A percentile compares a stretch with the other conserved stretches of the same genome.
These are phyloP conservation scores for Hypomecis punctinalis DNA, from an alignment of 2,888 invertebrate species.

Conservation along the genomic window DNA sequence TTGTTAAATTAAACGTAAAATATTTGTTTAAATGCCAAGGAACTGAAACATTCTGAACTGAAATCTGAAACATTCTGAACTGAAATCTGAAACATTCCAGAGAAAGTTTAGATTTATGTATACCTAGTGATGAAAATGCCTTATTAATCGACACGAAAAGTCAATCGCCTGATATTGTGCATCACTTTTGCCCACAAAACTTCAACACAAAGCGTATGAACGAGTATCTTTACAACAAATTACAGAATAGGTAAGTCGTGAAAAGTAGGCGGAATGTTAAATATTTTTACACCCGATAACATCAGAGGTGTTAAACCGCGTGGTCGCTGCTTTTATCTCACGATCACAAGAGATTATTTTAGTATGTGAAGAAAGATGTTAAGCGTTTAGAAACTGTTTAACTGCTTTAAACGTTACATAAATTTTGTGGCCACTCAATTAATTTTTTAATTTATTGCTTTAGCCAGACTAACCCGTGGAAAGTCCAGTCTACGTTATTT, in stretches of 20 bases:
- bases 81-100: no score
- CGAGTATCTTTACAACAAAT: constrained; percentile 12
- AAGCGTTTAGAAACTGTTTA: constrained; percentile 25
- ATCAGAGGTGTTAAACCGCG: constrained; percentile 33
- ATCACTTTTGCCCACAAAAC: no score
- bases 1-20: no score
- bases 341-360: constrained; percentile 18
- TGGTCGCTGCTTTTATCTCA: constrained; percentile 25
- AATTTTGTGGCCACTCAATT: not conserved
- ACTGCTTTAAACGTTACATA: constrained; percentile 5
- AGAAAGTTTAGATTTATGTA: not conserved
- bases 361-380: constrained; percentile 25
- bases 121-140: not conserved
- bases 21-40: no score
- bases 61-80: no score
- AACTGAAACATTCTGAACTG: no score
- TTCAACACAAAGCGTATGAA: not conserved
- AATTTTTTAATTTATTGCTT: not conserved
- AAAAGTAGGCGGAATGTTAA: constrained; percentile 28
- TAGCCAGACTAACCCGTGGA: not conserved
- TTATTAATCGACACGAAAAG: not conserved
- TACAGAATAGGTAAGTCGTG: constrained; percentile 10
- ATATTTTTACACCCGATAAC: constrained; percentile 26
- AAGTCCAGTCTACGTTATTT: not conserved
- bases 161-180: no score